Evolutionary conservation across 2,888 invertebrate species (phyloP), one percentile per base, ranked within the genome.

Genomic region (Prostheceraeus crozeri): DNA sequence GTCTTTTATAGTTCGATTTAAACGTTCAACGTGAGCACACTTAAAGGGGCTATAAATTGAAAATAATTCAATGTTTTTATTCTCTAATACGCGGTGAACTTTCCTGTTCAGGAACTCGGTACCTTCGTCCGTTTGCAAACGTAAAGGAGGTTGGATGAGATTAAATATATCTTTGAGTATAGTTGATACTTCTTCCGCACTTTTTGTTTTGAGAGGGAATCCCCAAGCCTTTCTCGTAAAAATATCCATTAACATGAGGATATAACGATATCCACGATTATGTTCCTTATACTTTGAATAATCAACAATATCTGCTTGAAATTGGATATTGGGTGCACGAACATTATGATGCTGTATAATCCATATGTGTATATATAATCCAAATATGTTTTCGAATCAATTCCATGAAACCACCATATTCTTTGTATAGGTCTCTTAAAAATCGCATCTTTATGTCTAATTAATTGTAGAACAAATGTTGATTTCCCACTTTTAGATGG

Each of bases 1-100:
- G 6, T 61, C 45, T 59, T 67, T 67, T 14, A 66, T 27, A 11
- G 66, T 67, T n/a, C 65, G 33, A 19, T 65, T 62, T 36, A 61
- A 69, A 3, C 73, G 52, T 64, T 74, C 73, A 2, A 69, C 66
- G 2, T 72, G 61, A 1, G 65, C 61, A 1, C 69, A 68, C 63
- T 74, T 73, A 3, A 67, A 66, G 35, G 69, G 68, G 1, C 63
- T 65, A 61, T 68, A 59, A 0, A 69, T 67, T 1, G 65, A 65
- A 35, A 68, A 68, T 53, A 16, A 19, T 35, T 36, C 33, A 6
- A 53, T 27, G 19, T 35, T 33, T 3, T 8, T 21, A 3, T 53
- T 36, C 2, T 16, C 16, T 63, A 65, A 68, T 48, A 64, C 52
- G 8, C 19, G 48, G 56, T 56, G 30, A 10, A 65, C 45, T 6